Base-by-base conservation (phyloP, 1,140 invertebrate species). In the Chymomyza costata region DNA sequence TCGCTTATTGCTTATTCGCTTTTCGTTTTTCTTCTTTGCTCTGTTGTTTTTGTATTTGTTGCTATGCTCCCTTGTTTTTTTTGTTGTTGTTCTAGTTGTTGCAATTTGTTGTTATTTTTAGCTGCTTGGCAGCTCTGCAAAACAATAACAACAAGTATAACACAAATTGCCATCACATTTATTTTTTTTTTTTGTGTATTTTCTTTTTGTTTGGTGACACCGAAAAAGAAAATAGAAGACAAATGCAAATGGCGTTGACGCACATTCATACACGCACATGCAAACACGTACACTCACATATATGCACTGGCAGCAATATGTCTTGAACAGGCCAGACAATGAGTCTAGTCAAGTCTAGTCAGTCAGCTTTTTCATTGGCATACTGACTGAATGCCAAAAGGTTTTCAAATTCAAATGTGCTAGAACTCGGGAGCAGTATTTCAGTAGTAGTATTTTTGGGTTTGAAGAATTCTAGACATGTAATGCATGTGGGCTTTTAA, bases 311-410 rank as follows among this genome's bases (percentile, higher is more conserved):
- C 41, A 31, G 35, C 53, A 28, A 41, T 31, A 32, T 55, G 21
- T 25, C 21, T 25, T 25, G 21, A 25, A 25, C 21, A 25, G 58
- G 51, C 61, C 65, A 78, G 71, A 76, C 71, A 76, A 76, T 78
- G 51, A 61, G 71, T 76, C 71, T 76, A 78, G 52, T 54, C 64
- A 64, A n/a, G n/a, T n/a, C n/a, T n/a, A n/a, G n/a, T n/a, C n/a
- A n/a, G n/a, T n/a, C n/a, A n/a, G n/a, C n/a, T n/a, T n/a, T n/a
- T n/a, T n/a, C n/a, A n/a, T n/a, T n/a, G n/a, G n/a, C n/a, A n/a
- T n/a, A n/a, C n/a, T n/a, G n/a, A n/a, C n/a, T n/a, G n/a, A n/a
- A n/a, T n/a, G n/a, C n/a, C n/a, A n/a, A n/a, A n/a, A n/a, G n/a
- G n/a, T n/a, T n/a, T n/a, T n/a, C n/a, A n/a, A n/a, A n/a, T n/a